Percentiles rank a stretch among this genome's conserved stretches.
Conservation (phyloP, 2,113 vertebrate genomes). For the Leucopternis melanops region DNA sequence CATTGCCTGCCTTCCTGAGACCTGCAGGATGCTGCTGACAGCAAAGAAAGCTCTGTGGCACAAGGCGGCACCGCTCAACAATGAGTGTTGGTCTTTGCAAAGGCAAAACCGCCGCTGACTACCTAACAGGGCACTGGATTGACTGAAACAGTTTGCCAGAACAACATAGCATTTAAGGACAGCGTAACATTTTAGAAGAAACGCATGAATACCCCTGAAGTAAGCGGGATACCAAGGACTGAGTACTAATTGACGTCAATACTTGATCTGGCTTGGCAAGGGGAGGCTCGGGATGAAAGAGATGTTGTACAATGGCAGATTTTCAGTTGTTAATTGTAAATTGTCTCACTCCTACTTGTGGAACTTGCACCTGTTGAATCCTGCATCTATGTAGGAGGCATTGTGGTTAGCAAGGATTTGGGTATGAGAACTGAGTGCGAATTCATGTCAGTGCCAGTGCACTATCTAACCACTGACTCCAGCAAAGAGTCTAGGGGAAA, state of each 20-base stretch:
- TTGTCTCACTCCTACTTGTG: neutral
- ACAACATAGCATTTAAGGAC: neutral
- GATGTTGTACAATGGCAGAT: neutral
- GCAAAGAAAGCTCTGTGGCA: neutral
- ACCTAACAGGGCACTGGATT: neutral
- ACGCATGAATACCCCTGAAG: neutral
- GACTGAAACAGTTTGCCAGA: neutral
- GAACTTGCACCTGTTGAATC: neutral
- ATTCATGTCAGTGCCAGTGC: neutral
- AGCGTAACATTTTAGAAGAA: neutral
- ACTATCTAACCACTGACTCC: neutral
- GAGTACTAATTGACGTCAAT: neutral
- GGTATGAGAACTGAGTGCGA: neutral
- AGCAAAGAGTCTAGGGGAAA: neutral
- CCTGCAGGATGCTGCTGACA: neutral
- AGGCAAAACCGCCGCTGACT: accelerated
- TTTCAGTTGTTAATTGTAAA: neutral
- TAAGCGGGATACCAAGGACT: neutral
- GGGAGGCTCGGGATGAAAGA: neutral
- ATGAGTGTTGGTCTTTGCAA: neutral
- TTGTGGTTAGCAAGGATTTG: neutral
- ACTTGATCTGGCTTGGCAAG: neutral
- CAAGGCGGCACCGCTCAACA: neutral
- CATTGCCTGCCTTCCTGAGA: neutral
- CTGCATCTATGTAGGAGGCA: neutral